Percentiles rank a stretch among this genome's conserved stretches.
phyloP scores from a whole-genome alignment of 2,797 vertebrate genomes.

The Anableps anableps region DNA sequence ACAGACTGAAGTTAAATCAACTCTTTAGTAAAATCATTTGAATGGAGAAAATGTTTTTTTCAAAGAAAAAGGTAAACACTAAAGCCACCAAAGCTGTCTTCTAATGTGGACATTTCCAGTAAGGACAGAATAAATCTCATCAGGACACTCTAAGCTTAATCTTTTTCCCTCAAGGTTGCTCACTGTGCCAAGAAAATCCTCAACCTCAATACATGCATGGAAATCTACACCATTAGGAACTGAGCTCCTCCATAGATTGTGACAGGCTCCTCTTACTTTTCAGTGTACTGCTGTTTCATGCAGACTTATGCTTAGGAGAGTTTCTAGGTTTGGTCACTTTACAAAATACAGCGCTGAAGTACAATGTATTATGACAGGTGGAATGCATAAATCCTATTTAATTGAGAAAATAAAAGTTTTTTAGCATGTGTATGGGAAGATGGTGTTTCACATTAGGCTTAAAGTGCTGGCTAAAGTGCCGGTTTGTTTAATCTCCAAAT shows the following conservation, averaged over 20 bases:
- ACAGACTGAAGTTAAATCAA: background rate
- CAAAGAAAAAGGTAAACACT: conserved; percentile 3
- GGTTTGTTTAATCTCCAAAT: background rate
- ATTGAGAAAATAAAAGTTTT: background rate
- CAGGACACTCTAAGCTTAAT: conserved; percentile 33
- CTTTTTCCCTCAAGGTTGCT: conserved; percentile 31
- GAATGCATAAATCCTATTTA: background rate
- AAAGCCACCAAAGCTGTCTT: conserved; percentile 27
- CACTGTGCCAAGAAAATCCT: conserved; percentile 30
- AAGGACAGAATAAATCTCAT: conserved; percentile 27
- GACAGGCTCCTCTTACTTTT: background rate
- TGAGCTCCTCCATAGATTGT: conserved; percentile 21
- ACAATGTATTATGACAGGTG: background rate
- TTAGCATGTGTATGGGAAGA: background rate
- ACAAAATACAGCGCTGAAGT: background rate
- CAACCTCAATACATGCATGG: conserved; percentile 19
- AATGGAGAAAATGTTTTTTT: background rate
- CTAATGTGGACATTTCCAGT: conserved; percentile 19
- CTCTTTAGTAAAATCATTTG: background rate
- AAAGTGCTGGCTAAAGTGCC: background rate
- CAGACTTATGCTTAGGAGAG: background rate
- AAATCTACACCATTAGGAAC: conserved; percentile 27
- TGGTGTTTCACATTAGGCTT: background rate
- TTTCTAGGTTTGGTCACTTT: background rate
- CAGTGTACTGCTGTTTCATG: background rate